Evolutionary conservation across 2,797 vertebrate genomes (phyloP), one percentile per base, ranked within the genome.

Genomic region (Chromis chromis): DNA sequence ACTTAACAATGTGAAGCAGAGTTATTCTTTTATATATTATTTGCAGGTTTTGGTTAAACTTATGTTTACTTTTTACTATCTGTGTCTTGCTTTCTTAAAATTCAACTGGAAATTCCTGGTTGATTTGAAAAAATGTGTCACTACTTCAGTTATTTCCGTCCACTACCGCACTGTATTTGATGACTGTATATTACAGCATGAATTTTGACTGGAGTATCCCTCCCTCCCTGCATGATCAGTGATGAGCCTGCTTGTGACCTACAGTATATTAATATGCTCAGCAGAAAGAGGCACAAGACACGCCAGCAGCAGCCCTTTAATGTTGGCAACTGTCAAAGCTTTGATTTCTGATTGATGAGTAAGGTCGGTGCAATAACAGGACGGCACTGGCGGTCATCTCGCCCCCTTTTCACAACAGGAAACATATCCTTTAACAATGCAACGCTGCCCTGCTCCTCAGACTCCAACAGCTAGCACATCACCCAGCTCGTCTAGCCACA

Each of bases 261-360:
- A 83, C 71, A 79, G 80, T 89, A 62, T 78, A 83, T 89, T 86
- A 91, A 91, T 88, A 89, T 85, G 88, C 82, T 87, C 83, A 86
- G 82, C 79, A 85, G 80, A 91, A 86, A 86, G 81, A 76, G 89
- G 86, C 81, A 81, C 82, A 80, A 83, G 89, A 84, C 83, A 65
- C 28, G 7, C 81, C 84, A 85, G 82, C 79, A 86, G 82, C 82
- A 82, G 61, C 72, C 54, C 88, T 93, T 93, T 93, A 90, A 92
- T 90, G 86, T 88, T 76, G 56, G 58, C 76, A 77, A 87, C 85
- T 88, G 81, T 86, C 88, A 79, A 77, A 81, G 76, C 89, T 91
- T 90, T 91, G 89, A 92, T 91, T 90, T 90, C 76, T 87, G 88
- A 93, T 86, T 87, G 89, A 93, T 91, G 91, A 91, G 91, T 83